Conservation (phyloP, 2,888 invertebrate species). For the Clitarchus hookeri region DNA sequence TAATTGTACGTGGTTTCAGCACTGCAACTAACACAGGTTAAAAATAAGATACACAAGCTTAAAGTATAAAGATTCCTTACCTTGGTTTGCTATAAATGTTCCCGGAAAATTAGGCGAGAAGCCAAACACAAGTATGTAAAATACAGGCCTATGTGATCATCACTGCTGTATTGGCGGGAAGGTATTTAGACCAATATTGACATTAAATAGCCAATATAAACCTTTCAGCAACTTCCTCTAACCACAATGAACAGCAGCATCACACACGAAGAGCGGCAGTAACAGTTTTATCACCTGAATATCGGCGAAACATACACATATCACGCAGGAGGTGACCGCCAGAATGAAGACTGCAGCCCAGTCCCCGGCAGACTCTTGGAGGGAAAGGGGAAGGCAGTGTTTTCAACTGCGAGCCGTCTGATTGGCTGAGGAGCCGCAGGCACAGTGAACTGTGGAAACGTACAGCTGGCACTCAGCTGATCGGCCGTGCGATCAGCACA, state of each 20-base stretch:
- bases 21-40: neutral
- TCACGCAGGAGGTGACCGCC: neutral
- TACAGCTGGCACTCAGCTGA: slow-evolving; percentile 56
- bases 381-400: slow-evolving; percentile 29
- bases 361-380: neutral
- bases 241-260: neutral
- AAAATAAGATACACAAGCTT: neutral
- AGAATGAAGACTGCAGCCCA: neutral
- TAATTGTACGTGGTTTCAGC: neutral
- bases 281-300: neutral
- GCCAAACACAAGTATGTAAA: neutral
- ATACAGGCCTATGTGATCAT: slow-evolving; percentile 1
- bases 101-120: neutral
- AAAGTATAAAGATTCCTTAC: neutral
- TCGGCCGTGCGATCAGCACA: slow-evolving; percentile 40
- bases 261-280: neutral
- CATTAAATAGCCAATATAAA: neutral
- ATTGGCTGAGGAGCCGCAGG: slow-evolving; percentile 31
- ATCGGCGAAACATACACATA: neutral
- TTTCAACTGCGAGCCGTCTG: slow-evolving; percentile 27
- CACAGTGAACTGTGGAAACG: slow-evolving; percentile 29
- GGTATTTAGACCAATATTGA: neutral
- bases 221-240: neutral
- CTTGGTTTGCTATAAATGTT: neutral
- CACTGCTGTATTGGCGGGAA: neutral